Base-by-base conservation (phyloP, 1,140 invertebrate species). In the Prorops nasuta region DNA sequence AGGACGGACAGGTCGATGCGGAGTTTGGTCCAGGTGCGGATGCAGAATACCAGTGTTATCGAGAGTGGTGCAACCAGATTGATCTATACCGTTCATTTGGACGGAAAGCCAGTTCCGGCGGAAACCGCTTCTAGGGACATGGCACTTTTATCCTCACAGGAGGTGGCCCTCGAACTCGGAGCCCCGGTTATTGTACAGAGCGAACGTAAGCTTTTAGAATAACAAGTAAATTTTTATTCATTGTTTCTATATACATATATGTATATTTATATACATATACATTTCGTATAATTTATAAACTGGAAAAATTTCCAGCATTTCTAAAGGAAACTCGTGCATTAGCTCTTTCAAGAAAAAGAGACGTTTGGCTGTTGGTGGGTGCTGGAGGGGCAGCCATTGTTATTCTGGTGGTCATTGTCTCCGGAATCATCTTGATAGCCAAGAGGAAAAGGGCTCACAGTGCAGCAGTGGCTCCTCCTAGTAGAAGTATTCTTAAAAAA, bases 121-220 rank as follows among this genome's bases (percentile, higher is more conserved):
- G 81, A 81, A 8, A 88, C 86, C 1, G 90, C 90, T 0, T 86
- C 88, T 3, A 82, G 83, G 42, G 90, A 91, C 58, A 91, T 92
- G 89, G 77, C 81, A 32, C 73, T 91, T 4, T 81, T 92, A 2
- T 82, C 84, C 0, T 84, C 88, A 28, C 82, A 82, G 8, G 90
- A 92, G 69, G 88, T 89, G 1, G 81, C 82, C 0, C 76, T 80
- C n/a, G 84, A 87, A 49, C 74, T 91, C 20, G 89, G 88, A 6
- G 84, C 84, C 31, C 80, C 87, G 0, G 83, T 91, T n/a, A 82
- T 88, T 12, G 87, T 89, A 49, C 90, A 91, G 75, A 89, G 89
- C 41, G 87, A 91, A 79, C 89, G 89, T 92, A 79, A 85, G 83
- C 72, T 18, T 28, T 35, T 37, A 42, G n/a, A n/a, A n/a, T n/a